A percentile compares a stretch with the other conserved stretches of the same genome.
Conservation (phyloP, 2,797 vertebrate genomes). For the Chelon auratus region DNA sequence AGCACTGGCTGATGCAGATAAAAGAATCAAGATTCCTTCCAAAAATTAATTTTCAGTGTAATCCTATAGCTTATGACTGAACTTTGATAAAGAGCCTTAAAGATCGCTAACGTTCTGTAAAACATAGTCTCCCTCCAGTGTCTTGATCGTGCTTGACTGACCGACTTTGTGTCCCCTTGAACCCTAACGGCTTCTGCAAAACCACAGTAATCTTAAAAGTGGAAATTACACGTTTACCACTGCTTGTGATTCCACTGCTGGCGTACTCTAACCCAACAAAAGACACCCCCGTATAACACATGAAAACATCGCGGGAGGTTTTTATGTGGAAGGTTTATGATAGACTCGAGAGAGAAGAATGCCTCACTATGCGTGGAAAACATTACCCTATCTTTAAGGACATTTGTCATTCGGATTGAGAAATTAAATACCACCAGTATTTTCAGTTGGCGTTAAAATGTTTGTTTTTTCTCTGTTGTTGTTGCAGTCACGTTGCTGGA, state of each 20-base stretch:
- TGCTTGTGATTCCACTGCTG: conserved; percentile 43
- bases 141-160: conserved; percentile 12
- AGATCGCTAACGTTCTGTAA: conserved; percentile 6
- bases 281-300: conserved; percentile 28
- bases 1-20: not conserved
- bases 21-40: not conserved
- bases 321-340: conserved; percentile 20
- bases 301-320: conserved; percentile 13
- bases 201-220: conserved; percentile 37
- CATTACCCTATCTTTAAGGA: not conserved
- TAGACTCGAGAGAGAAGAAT: conserved; percentile 14
- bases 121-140: conserved; percentile 12
- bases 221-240: conserved; percentile 55
- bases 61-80: not conserved
- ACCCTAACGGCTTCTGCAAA: conserved; percentile 42
- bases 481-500: conserved; percentile 87
- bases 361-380: not conserved
- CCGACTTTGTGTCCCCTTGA: conserved; percentile 49
- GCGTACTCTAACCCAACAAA: conserved; percentile 43
- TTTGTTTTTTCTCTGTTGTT: conserved; percentile 35
- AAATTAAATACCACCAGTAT: not conserved
- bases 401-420: not conserved
- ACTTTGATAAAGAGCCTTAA: not conserved
- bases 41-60: too few species aligned
- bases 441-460: conserved; percentile 26